Percentiles rank a stretch among this genome's conserved stretches.
Evolutionary conservation across 2,113 vertebrate species (phyloP).

Genomic region (Malaclemys terrapin): DNA sequence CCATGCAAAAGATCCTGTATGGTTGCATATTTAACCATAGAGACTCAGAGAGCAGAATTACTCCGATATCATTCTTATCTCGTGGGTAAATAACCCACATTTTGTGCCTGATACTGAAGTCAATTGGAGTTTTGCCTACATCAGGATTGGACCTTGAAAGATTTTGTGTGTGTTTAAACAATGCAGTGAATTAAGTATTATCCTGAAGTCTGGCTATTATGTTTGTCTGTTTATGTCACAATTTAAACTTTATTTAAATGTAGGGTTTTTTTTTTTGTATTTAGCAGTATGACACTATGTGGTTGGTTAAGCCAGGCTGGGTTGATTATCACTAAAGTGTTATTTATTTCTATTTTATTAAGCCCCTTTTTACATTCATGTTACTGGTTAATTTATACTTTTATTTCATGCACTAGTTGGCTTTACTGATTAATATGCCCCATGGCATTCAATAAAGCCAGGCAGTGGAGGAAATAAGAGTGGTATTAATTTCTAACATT

Average conservation of each 20-base stretch:
- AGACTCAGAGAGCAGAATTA: not conserved
- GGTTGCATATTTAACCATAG: not conserved
- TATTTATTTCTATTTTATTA: conserved; percentile 89
- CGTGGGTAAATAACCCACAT: accelerated
- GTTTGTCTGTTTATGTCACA: conserved; percentile 17
- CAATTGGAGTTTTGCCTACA: conserved; percentile 4
- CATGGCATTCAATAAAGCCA: conserved; percentile 89
- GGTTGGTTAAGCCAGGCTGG: conserved; percentile 76
- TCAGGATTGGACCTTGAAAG: not conserved
- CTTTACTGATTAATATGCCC: conserved; percentile 90
- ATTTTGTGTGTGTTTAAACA: conserved; percentile 1
- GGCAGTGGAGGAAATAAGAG: conserved; percentile 85
- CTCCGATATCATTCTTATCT: not conserved
- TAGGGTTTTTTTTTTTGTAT: conserved; percentile 44
- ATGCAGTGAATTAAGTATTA: conserved; percentile 20
- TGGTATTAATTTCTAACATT: conserved; percentile 89
- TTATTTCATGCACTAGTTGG: conserved; percentile 90
- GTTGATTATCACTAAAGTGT: conserved; percentile 85
- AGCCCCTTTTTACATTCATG: conserved; percentile 84
- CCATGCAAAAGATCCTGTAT: not conserved
- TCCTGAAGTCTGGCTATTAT: conserved; percentile 31
- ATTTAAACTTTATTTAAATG: conserved; percentile 74
- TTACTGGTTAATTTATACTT: conserved; percentile 89
- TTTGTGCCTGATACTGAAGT: not conserved
- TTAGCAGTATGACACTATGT: conserved; percentile 75